Percentiles rank a stretch among this genome's conserved stretches.
Evolutionary conservation across 35 echinoderm and acorn worm species (phyloP).

Genomic region (Stichopus chloronotus): DNA sequence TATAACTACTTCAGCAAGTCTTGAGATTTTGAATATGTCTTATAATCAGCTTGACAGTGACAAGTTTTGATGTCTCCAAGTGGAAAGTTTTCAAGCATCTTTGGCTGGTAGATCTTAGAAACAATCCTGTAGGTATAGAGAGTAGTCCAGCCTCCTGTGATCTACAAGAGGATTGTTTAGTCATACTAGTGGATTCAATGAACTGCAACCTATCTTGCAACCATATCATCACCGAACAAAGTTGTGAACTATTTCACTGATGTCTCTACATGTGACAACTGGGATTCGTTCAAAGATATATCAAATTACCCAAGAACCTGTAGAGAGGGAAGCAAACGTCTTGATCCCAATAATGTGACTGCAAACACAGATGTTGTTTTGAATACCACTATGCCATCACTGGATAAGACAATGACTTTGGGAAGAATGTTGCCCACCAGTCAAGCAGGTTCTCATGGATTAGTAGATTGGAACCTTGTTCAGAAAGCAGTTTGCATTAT

Average conservation of each 20-base stretch:
- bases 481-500: too few relatives aligned
- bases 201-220: not conserved
- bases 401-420: too few relatives aligned
- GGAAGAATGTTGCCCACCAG: too few relatives aligned
- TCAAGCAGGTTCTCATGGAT: too few relatives aligned
- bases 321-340: too few relatives aligned
- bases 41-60: not conserved
- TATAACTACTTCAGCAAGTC: not conserved
- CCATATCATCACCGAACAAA: not conserved
- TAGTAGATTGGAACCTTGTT: too few relatives aligned
- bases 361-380: too few relatives aligned
- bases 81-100: not conserved
- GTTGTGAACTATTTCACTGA: not conserved
- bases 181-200: not conserved
- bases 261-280: too few relatives aligned
- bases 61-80: not conserved
- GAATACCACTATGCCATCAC: too few relatives aligned
- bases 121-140: not conserved
- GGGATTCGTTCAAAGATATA: too few relatives aligned
- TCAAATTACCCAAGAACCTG: too few relatives aligned
- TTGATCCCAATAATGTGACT: too few relatives aligned
- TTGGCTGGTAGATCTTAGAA: not conserved
- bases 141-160: not conserved
- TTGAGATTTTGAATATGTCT: not conserved
- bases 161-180: not conserved